These are phyloP conservation scores for Caenorhabditis remanei DNA, from an alignment of 1,140 invertebrate genomes.

Conservation along the genomic window DNA sequence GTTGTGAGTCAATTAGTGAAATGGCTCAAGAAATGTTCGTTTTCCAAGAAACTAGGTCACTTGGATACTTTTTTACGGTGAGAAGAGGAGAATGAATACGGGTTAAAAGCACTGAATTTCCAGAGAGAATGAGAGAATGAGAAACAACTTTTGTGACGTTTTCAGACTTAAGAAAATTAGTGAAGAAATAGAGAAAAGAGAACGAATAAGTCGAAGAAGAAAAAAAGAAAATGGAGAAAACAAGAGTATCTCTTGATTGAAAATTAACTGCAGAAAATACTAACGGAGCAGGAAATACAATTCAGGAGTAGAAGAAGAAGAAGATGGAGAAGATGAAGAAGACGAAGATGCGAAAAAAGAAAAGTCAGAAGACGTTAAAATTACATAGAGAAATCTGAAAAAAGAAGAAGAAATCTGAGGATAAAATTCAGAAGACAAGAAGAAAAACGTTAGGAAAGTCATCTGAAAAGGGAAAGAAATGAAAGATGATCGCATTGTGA, in stretches of 20 bases:
- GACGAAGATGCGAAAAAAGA: background rate
- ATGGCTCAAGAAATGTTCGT: background rate
- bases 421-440: background rate
- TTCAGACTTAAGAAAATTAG: slow-evolving; percentile 4
- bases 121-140: background rate
- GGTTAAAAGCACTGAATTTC: background rate
- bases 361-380: slow-evolving; percentile 19
- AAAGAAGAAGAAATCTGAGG: background rate
- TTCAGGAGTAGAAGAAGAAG: background rate
- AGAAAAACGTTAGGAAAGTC: background rate
- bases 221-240: background rate
- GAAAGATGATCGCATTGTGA: background rate
- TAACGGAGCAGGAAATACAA: slow-evolving; percentile 40
- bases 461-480: background rate
- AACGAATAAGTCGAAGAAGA: background rate
- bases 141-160: background rate
- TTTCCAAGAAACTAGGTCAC: background rate
- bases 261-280: slow-evolving; percentile 40
- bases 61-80: background rate
- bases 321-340: background rate
- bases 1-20: slow-evolving; percentile 22
- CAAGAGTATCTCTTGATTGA: slow-evolving; percentile 21
- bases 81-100: too few species aligned
- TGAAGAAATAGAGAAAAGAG: slow-evolving; percentile 13
- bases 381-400: slow-evolving; percentile 11